Evolutionary conservation across 1,140 invertebrate species (phyloP).

Genomic region (Gryon sp.): DNA sequence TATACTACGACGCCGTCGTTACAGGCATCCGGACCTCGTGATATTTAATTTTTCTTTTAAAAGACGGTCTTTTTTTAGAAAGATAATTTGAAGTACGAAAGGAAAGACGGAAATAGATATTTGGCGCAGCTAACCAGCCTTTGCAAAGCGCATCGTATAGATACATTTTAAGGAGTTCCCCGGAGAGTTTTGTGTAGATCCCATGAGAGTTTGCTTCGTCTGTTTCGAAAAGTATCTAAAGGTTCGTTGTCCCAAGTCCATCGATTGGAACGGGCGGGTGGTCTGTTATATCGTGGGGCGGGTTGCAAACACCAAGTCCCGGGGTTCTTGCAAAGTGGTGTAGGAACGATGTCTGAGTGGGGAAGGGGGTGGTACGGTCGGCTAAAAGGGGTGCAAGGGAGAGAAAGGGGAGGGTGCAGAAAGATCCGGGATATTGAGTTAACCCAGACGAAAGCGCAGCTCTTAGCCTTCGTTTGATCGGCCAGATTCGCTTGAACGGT

Average conservation of each 20-base stretch:
- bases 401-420: slow-evolving; percentile 60
- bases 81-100: background rate
- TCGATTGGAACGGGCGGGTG: slow-evolving; percentile 76
- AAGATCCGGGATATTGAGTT: slow-evolving; percentile 75
- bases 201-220: slow-evolving; percentile 38
- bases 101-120: background rate
- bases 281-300: slow-evolving; percentile 24
- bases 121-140: slow-evolving; percentile 54
- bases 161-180: slow-evolving; percentile 57
- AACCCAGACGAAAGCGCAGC: slow-evolving; percentile 76
- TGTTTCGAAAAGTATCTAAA: slow-evolving; percentile 61
- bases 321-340: background rate
- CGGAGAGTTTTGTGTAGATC: slow-evolving; percentile 26
- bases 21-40: slow-evolving; percentile 3
- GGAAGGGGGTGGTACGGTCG: slow-evolving; percentile 11
- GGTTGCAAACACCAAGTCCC: slow-evolving; percentile 9
- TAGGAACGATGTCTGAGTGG: slow-evolving; percentile 15
- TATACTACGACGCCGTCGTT: too few relatives aligned
- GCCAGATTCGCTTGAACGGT: slow-evolving; percentile 79
- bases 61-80: slow-evolving; percentile 15
- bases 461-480: slow-evolving; percentile 79
- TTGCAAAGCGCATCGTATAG: slow-evolving; percentile 37
- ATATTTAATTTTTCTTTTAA: slow-evolving; percentile 34
- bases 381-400: too few relatives aligned
- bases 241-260: slow-evolving; percentile 66